Conservation (phyloP, 2,113 vertebrate species). For the Setophaga petechia region DNA sequence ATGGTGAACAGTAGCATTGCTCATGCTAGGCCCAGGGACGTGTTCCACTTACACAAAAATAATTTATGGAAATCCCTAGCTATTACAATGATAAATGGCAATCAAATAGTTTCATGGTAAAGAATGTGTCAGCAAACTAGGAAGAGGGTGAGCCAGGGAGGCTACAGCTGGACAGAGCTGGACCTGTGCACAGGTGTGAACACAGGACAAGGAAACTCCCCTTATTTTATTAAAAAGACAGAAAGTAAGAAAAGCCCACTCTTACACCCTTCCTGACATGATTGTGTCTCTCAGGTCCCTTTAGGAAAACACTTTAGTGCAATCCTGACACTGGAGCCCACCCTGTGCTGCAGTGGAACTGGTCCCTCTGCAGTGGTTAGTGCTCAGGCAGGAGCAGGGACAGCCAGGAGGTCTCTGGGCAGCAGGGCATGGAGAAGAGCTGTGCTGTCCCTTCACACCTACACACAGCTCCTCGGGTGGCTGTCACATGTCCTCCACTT, state of each 20-base stretch:
- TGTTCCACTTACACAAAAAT: neutral
- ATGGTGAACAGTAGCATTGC: neutral
- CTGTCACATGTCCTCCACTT: neutral
- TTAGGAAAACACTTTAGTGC: neutral
- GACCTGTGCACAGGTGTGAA: neutral
- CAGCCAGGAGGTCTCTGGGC: neutral
- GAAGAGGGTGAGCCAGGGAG: neutral
- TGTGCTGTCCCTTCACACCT: neutral
- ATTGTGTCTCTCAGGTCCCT: neutral
- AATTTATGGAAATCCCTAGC: neutral
- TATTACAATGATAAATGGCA: neutral
- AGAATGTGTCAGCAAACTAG: neutral
- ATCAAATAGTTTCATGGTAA: neutral
- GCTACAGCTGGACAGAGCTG: neutral
- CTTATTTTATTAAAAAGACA: neutral
- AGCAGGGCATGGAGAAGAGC: fast-evolving
- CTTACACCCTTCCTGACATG: neutral
- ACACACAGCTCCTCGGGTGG: neutral
- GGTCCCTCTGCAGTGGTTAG: neutral
- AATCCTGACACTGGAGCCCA: neutral
- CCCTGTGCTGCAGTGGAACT: neutral
- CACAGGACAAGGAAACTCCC: neutral
- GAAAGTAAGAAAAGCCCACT: neutral
- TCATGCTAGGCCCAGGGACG: neutral
- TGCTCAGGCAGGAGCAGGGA: neutral